Evolutionary conservation across 2,113 vertebrate species (phyloP), one percentile per base, ranked within the genome.

Genomic region (Amblyornis subalaris): DNA sequence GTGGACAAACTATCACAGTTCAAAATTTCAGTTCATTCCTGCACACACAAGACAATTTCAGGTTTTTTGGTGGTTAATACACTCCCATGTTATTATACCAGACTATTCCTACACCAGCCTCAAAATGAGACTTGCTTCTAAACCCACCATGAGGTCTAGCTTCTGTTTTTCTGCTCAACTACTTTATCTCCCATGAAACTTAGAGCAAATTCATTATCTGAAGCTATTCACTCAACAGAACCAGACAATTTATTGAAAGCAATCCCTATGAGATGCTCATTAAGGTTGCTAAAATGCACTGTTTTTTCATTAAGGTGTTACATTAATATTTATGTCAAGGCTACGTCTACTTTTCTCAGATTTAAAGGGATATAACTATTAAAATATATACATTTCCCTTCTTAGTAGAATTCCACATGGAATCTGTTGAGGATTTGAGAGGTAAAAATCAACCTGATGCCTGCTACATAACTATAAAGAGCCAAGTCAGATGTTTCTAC

Each of bases 271-370:
- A 87, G 47, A 78, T 81, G 28, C 9, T 87, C 94, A 64, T 89
- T 87, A 89, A 81, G 31, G 24, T 60, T 91, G 76, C 70, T 71
- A 84, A 84, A 94, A 55, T 55, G 21, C 23, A 61, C 20, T 54
- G 19, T 7, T 65, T 78, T 78, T 95, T 81, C 65, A 81, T 85
- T 53, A 89, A 89, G 80, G 66, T 87, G 25, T 71, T 67, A 67
- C 47, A 75, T 89, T 81, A 94, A 91, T 86, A 95, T 94, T 95
- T 94, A 84, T 86, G 71, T 62, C 50, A 88, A 93, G 48, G 15
- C 13, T 86, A 48, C n/a, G 45, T 51, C 38, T 58, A 86, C 9
- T 89, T 90, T 81, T 78, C 23, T 89, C 35, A 81, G 53, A 89
- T 81, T 77, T 89, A 91, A 86, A 83, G 51, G 10, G 23, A 62